phyloP scores from a whole-genome alignment of 2,113 vertebrate species.

The Mormyrus iriodes region DNA sequence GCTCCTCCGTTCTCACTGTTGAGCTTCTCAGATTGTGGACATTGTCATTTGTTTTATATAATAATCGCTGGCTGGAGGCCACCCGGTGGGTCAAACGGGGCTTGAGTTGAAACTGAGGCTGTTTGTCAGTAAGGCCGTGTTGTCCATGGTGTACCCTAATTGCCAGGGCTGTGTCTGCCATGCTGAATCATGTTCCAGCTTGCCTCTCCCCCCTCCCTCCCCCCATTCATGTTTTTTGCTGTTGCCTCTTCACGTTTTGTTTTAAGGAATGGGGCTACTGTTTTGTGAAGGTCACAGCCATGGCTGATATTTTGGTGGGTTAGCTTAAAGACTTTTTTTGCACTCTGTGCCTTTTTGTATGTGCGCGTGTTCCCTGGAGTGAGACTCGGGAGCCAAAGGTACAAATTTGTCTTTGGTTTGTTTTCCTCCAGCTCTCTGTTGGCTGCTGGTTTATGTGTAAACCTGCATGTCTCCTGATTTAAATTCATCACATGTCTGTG shows the following conservation, averaged over 20 bases:
- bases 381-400: neutral
- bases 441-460: neutral
- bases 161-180: neutral
- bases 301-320: neutral
- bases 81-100: neutral
- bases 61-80: neutral
- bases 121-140: neutral
- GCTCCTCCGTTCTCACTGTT: neutral
- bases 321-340: neutral
- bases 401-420: neutral
- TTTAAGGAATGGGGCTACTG: neutral
- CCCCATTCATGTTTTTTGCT: neutral
- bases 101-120: neutral
- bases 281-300: neutral
- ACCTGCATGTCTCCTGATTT: neutral
- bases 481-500: neutral
- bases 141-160: neutral
- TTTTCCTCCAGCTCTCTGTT: neutral
- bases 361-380: neutral
- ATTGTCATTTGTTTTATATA: neutral
- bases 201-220: neutral
- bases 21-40: neutral
- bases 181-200: neutral
- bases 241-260: neutral
- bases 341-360: neutral